These are phyloP conservation scores for Halcyon chelicuti DNA, from an alignment of 2,797 vertebrate species.

Conservation along the genomic window DNA sequence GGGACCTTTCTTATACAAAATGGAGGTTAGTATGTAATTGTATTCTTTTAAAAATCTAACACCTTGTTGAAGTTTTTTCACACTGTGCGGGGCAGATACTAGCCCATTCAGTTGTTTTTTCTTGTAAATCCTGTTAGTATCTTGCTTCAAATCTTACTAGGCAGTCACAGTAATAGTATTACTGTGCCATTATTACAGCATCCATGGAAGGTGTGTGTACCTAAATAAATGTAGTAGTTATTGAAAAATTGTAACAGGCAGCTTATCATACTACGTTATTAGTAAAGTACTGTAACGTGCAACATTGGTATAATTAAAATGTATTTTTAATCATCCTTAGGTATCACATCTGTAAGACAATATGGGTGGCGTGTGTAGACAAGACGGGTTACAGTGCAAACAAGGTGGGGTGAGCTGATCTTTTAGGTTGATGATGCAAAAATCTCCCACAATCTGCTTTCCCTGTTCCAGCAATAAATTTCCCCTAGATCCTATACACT, in stretches of 20 bases:
- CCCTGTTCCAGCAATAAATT: not conserved
- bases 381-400: not conserved
- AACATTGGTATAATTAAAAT: not conserved
- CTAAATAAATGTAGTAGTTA: not conserved
- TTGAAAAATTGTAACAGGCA: not conserved
- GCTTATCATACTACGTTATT: not conserved
- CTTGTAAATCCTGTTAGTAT: not conserved
- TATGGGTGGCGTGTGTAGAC: not conserved
- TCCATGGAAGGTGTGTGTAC: not conserved
- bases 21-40: not conserved
- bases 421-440: not conserved
- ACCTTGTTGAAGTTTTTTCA: not conserved
- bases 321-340: not conserved
- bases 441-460: not conserved
- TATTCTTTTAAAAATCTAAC: not conserved
- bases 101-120: not conserved
- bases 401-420: not conserved
- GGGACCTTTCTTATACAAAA: not conserved
- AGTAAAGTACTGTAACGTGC: not conserved
- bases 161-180: not conserved
- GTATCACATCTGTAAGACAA: not conserved
- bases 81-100: not conserved
- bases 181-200: not conserved
- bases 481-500: not conserved
- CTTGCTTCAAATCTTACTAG: not conserved